Evolutionary conservation across 1,140 invertebrate species (phyloP).

Genomic region (Musca domestica): DNA sequence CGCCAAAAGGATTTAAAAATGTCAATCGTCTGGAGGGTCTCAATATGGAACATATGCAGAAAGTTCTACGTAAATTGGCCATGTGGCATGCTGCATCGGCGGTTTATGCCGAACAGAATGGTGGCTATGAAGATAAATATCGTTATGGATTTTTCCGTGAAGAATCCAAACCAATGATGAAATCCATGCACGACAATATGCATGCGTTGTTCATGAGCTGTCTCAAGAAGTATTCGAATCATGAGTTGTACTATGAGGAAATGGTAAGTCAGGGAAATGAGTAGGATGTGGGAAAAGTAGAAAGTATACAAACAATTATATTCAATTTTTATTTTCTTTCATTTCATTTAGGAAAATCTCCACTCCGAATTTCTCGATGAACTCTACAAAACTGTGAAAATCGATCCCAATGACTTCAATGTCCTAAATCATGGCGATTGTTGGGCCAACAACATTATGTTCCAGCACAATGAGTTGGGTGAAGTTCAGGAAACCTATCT

Average conservation of each 20-base stretch:
- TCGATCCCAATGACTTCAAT: conserved; percentile 55
- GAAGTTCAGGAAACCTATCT: conserved; percentile 54
- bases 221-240: background rate
- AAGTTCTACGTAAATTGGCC: conserved; percentile 57
- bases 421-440: conserved; percentile 63
- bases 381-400: conserved; percentile 15
- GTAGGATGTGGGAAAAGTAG: no score
- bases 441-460: conserved; percentile 66
- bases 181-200: background rate
- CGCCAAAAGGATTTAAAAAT: conserved; percentile 56
- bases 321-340: no score
- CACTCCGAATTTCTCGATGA: conserved; percentile 28
- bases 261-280: conserved; percentile 12
- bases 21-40: conserved; percentile 57
- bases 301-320: no score
- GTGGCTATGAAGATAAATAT: conserved; percentile 22
- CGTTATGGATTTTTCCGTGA: conserved; percentile 12
- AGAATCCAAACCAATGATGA: background rate
- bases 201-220: background rate
- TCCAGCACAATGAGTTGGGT: conserved; percentile 56
- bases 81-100: conserved; percentile 57
- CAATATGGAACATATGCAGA: conserved; percentile 53
- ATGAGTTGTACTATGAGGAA: background rate
- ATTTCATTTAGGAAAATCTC: conserved; percentile 6
- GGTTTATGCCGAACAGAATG: conserved; percentile 29